These are phyloP conservation scores for Polia nebulosa DNA, from an alignment of 2,888 invertebrate species.

Conservation along the genomic window DNA sequence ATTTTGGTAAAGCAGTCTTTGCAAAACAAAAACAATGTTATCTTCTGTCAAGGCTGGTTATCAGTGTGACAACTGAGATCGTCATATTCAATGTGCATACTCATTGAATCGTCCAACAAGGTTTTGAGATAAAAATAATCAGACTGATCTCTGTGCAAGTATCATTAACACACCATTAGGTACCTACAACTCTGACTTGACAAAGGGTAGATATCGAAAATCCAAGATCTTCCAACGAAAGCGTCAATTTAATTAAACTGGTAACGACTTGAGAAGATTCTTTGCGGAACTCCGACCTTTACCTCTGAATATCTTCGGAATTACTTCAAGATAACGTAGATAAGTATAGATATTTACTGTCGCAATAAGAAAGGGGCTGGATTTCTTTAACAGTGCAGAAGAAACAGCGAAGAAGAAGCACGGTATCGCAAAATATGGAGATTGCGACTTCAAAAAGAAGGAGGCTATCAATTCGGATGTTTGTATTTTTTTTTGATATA, in stretches of 20 bases:
- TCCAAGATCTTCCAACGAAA: constrained; percentile 16
- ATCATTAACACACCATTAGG: constrained; percentile 40
- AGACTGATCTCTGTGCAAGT: neutral
- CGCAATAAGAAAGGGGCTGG: neutral
- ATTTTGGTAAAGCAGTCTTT: too few relatives aligned
- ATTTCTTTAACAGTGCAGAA: neutral
- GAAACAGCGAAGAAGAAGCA: neutral
- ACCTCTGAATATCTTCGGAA: constrained; percentile 14
- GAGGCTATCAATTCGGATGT: too few relatives aligned
- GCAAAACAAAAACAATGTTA: too few relatives aligned
- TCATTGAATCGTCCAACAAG: neutral
- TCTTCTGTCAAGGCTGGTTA: too few relatives aligned
- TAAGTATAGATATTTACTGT: neutral
- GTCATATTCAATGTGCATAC: neutral
- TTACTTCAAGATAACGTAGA: constrained; percentile 11
- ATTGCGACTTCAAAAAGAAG: too few relatives aligned
- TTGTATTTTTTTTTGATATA: too few relatives aligned
- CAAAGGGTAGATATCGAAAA: constrained; percentile 36
- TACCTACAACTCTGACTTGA: constrained; percentile 7
- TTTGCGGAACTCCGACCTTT: constrained; percentile 23
- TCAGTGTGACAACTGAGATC: too few relatives aligned
- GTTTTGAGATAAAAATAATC: neutral
- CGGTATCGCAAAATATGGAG: too few relatives aligned
- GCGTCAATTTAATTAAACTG: constrained; percentile 45
- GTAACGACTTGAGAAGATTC: constrained; percentile 35